Conservation (phyloP, 1,140 invertebrate species). For the Bicyclus anynana region DNA sequence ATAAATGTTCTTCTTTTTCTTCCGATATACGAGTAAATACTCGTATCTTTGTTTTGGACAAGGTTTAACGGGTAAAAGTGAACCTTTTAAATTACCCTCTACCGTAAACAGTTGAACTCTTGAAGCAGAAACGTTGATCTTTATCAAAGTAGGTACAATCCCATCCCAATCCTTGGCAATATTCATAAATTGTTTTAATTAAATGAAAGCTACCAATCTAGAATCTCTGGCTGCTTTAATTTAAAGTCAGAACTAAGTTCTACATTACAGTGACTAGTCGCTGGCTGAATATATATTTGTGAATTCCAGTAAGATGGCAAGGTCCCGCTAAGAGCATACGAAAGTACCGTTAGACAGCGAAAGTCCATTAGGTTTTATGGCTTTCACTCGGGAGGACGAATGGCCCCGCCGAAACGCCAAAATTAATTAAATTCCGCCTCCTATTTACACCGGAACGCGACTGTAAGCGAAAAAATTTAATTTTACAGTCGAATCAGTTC, state of each 20-base stretch:
- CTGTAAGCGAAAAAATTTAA: slow-evolving; percentile 33
- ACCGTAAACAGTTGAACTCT: too few species aligned
- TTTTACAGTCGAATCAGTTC: slow-evolving; percentile 14
- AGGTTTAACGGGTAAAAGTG: too few species aligned
- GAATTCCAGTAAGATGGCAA: slow-evolving; percentile 51
- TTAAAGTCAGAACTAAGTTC: slow-evolving; percentile 13
- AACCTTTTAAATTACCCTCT: neutral
- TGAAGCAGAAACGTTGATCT: too few species aligned
- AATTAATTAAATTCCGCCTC: slow-evolving; percentile 67
- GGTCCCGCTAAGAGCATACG: slow-evolving; percentile 46
- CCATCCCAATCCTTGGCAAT: neutral
- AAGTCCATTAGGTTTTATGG: slow-evolving; percentile 75
- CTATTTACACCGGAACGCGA: slow-evolving; percentile 43
- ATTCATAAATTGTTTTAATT: neutral
- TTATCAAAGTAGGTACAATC: too few species aligned
- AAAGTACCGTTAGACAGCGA: slow-evolving; percentile 67
- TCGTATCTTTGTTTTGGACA: too few species aligned
- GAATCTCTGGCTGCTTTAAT: slow-evolving; percentile 6
- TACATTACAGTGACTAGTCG: slow-evolving; percentile 22
- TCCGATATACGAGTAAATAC: too few species aligned
- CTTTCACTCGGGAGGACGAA: slow-evolving; percentile 52
- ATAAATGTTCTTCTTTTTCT: too few species aligned
- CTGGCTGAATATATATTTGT: slow-evolving; percentile 37
- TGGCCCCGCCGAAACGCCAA: slow-evolving; percentile 51
- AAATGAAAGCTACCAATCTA: neutral